phyloP scores from a whole-genome alignment of 1,140 invertebrate genomes.

The Brachionus manjavacas region DNA sequence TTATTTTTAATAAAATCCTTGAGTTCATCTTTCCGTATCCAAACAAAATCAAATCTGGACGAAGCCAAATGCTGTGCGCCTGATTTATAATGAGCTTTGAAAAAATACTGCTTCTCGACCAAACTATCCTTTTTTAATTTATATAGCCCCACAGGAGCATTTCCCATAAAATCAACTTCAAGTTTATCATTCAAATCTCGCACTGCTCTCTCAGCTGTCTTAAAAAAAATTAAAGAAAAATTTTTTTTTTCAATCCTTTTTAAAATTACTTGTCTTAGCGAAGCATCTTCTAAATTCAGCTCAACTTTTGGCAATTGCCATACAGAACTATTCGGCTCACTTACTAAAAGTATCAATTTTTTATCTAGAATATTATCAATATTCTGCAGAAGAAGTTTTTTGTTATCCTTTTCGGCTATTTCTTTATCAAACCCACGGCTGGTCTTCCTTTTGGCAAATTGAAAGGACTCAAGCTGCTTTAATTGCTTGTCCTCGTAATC shows the following conservation, averaged over 20 bases:
- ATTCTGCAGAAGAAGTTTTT: conserved; percentile 27
- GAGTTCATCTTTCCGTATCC: conserved; percentile 38
- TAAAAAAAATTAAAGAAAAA: background rate
- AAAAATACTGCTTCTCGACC: background rate
- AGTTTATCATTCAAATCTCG: background rate
- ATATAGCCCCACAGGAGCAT: conserved; percentile 30
- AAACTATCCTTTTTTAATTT: background rate
- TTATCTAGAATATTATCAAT: conserved; percentile 27
- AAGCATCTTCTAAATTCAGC: background rate
- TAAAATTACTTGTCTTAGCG: conserved; percentile 16
- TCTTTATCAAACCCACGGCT: background rate
- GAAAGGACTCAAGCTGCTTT: background rate
- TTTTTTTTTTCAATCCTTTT: background rate
- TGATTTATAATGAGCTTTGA: conserved; percentile 35
- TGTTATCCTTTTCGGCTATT: background rate
- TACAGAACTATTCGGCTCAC: background rate
- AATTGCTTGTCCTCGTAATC: conserved; percentile 29
- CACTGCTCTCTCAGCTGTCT: conserved; percentile 23
- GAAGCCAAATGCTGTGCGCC: conserved; percentile 8
- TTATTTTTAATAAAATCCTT: conserved; percentile 41
- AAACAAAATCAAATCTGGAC: conserved; percentile 26
- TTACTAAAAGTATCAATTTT: conserved; percentile 40
- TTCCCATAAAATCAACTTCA: conserved; percentile 28
- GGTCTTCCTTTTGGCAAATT: background rate
- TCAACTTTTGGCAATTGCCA: conserved; percentile 38